These are phyloP conservation scores for Phortica okadai DNA, from an alignment of 2,888 invertebrate genomes.

Conservation along the genomic window DNA sequence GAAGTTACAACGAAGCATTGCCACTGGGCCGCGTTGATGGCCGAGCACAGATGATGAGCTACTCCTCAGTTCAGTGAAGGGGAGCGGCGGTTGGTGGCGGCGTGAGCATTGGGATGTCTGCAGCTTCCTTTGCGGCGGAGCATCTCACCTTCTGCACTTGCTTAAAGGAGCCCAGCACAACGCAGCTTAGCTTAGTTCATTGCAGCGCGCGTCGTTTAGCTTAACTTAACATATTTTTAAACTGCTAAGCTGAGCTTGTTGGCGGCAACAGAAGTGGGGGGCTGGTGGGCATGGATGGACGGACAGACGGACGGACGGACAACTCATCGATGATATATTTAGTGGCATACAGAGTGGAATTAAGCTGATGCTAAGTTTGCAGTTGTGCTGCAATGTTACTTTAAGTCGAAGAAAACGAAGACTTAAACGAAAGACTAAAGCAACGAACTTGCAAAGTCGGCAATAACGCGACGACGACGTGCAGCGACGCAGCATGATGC, in stretches of 20 bases:
- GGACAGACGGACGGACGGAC: conserved; percentile 36
- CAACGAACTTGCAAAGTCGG: conserved; percentile 61
- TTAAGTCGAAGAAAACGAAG: conserved; percentile 40
- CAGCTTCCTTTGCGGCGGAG: neutral
- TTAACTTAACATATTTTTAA: conserved; percentile 67
- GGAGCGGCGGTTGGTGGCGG: neutral
- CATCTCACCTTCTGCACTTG: neutral
- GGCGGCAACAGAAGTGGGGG: neutral
- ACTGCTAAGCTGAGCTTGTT: conserved; percentile 32
- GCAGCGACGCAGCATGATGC: conserved; percentile 63
- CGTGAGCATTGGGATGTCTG: neutral
- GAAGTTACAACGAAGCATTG: neutral
- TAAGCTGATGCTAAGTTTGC: conserved; percentile 7
- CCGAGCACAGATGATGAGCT: too few relatives aligned
- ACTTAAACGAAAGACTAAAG: conserved; percentile 66
- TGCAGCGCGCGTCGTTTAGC: conserved; percentile 61
- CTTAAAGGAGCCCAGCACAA: neutral
- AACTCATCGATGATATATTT: conserved; percentile 67
- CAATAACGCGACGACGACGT: conserved; percentile 32
- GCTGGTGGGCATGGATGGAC: conserved; percentile 25
- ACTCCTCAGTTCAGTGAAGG: neutral
- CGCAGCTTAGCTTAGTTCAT: conserved; percentile 5
- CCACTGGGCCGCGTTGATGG: neutral
- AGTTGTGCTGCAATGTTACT: conserved; percentile 46
- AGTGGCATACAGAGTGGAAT: conserved; percentile 53